phyloP scores from a whole-genome alignment of 1,140 invertebrate species.

The Phocides pigmalion region DNA sequence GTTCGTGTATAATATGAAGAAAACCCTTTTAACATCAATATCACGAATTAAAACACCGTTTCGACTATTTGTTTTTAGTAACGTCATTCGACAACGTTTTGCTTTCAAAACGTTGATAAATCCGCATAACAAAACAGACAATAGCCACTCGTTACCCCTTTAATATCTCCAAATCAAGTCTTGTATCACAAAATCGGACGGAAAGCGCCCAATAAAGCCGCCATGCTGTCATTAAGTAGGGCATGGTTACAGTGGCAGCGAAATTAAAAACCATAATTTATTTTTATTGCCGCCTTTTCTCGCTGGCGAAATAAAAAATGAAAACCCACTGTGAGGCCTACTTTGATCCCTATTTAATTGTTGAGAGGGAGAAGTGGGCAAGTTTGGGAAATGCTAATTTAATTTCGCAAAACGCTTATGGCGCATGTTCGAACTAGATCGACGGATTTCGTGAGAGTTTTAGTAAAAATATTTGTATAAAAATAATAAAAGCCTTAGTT shows the following conservation, averaged over 20 bases:
- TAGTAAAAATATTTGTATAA: not conserved
- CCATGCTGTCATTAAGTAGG: slow-evolving; percentile 46
- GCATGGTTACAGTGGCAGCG: slow-evolving; percentile 38
- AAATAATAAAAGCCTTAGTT: too few species aligned
- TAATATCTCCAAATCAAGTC: slow-evolving; percentile 15
- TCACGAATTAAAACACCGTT: too few species aligned
- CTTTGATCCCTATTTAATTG: slow-evolving; percentile 65
- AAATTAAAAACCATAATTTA: slow-evolving; percentile 74
- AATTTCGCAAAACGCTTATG: slow-evolving; percentile 44
- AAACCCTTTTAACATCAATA: too few species aligned
- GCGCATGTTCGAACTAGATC: slow-evolving; percentile 1
- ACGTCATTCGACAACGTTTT: not conserved
- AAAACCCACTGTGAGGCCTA: slow-evolving; percentile 39
- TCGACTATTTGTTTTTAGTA: too few species aligned
- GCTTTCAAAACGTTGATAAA: not conserved
- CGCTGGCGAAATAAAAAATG: slow-evolving; percentile 40
- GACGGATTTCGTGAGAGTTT: not conserved
- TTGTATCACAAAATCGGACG: slow-evolving; percentile 23
- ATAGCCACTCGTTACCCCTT: slow-evolving; percentile 5
- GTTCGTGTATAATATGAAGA: too few species aligned
- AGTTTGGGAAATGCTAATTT: slow-evolving; percentile 45
- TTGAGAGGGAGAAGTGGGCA: slow-evolving; percentile 37
- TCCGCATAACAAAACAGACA: slow-evolving; percentile 7
- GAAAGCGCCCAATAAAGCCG: slow-evolving; percentile 39
- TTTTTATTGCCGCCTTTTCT: slow-evolving; percentile 58